Conservation (phyloP, 2,888 invertebrate genomes). For the Pachydiplax longipennis region DNA sequence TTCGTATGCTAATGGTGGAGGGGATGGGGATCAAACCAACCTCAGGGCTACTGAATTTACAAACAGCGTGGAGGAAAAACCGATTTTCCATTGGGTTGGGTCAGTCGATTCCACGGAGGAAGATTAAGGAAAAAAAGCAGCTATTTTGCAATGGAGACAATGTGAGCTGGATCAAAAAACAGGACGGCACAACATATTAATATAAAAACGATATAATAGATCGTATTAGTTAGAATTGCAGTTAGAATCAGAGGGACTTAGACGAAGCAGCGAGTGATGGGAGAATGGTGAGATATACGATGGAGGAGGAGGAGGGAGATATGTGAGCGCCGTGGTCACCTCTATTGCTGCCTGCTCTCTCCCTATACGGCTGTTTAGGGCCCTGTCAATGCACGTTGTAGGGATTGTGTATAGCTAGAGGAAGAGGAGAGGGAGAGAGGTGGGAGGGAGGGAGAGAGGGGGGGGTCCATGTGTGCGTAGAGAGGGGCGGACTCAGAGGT, state of each 20-base stretch:
- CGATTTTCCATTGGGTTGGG: too few species aligned
- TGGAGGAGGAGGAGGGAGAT: conserved; percentile 6
- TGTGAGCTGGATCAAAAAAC: neutral
- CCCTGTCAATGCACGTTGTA: conserved; percentile 39
- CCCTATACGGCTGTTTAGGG: conserved; percentile 44
- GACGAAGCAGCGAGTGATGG: neutral
- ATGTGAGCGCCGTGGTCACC: conserved; percentile 30
- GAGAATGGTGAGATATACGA: conserved; percentile 2
- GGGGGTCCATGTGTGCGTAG: neutral
- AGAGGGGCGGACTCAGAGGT: neutral
- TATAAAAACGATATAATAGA: neutral
- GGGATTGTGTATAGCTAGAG: conserved; percentile 25
- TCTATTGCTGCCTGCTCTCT: conserved; percentile 36
- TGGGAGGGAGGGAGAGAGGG: neutral
- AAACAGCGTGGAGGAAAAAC: too few species aligned
- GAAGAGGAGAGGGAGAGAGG: neutral
- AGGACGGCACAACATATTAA: neutral
- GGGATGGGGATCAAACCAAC: too few species aligned
- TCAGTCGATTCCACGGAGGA: neutral
- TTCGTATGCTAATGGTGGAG: too few species aligned
- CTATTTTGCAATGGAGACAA: neutral
- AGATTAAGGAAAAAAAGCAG: neutral
- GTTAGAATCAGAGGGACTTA: neutral
- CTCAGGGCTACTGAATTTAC: too few species aligned
- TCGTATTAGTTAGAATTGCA: neutral